Evolutionary conservation across 2,113 vertebrate species (phyloP), one percentile per base, ranked within the genome.

Genomic region (Cynopterus brachyotis): DNA sequence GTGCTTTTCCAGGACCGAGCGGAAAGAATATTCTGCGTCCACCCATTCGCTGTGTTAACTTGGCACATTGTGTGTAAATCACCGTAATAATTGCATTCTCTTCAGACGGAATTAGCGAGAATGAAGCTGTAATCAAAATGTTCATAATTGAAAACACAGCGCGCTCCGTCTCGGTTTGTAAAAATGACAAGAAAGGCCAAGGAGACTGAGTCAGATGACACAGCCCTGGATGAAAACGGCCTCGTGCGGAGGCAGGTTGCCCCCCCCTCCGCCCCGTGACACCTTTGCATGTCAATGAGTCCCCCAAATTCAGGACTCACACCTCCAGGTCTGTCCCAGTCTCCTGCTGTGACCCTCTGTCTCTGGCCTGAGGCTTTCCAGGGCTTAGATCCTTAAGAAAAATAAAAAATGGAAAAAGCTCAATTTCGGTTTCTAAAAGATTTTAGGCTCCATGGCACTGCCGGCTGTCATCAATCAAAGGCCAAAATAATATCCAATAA

Each of bases 41-140:
- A 84, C 47, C 94, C 97, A 95, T 69, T 92, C 96, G 50, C 64
- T 89, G 91, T 97, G 97, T 98, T 98, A 95, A 96, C 95, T 92
- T 89, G 96, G 97, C 91, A 96, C 79, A 83, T 62, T 78, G 69
- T 97, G 96, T 66, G 73, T 96, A 97, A 98, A 98, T 91, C 92
- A 47, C 97, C 97, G 70, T 95, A 97, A 97, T 96, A 98, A 98
- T 97, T 96, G 59, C 92, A 93, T 81, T 98, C 91, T 84, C 86
- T 87, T 95, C 91, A 94, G 87, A 89, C 82, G 90, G 95, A 94
- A 19, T 53, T 79, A 96, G 92, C 95, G 76, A 91, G 88, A 91
- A 96, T 64, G 97, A 95, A 97, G 96, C 96, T 83, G 91, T 37
- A 98, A 98, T 95, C 95, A 95, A 96, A 96, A 96, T 64, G 70